Percentiles rank a stretch among this genome's conserved stretches.
Conservation (phyloP, 1,140 invertebrate species). For the Pseudomyrmex flavicornis region DNA sequence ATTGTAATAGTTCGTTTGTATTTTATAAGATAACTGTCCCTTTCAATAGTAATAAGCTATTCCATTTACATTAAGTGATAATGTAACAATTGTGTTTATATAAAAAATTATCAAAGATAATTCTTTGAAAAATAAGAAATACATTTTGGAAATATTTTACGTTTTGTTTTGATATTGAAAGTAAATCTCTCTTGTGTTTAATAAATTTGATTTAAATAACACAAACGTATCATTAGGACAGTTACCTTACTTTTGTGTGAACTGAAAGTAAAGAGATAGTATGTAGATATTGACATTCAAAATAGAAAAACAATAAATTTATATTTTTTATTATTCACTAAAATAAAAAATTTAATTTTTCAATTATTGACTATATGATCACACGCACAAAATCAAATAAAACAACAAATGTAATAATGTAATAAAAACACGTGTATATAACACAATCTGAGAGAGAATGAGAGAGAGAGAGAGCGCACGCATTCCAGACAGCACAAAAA, state of each 20-base stretch:
- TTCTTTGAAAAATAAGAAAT: too few relatives aligned
- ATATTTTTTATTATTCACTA: not conserved
- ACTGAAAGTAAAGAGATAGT: not conserved
- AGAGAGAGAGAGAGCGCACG: too few relatives aligned
- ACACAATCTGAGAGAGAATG: not conserved
- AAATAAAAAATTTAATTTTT: conserved; percentile 31
- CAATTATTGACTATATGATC: conserved; percentile 33
- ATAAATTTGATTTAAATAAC: too few relatives aligned
- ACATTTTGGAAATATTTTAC: too few relatives aligned
- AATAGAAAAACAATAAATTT: conserved; percentile 10
- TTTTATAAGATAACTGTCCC: not conserved
- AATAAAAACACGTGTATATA: conserved; percentile 23
- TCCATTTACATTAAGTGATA: too few relatives aligned
- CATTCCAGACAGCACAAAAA: too few relatives aligned
- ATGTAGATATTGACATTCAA: not conserved
- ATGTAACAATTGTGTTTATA: too few relatives aligned
- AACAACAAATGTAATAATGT: conserved; percentile 23
- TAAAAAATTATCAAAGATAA: too few relatives aligned
- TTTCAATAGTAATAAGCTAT: too few relatives aligned
- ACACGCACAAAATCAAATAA: conserved; percentile 34
- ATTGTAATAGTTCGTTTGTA: not conserved
- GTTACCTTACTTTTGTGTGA: conserved; percentile 23
- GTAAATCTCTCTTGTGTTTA: too few relatives aligned
- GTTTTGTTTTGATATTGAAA: too few relatives aligned
- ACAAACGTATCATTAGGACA: not conserved